A percentile compares a stretch with the other conserved stretches of the same genome.
Conservation (phyloP, 2,888 invertebrate species). For the Linyphia triangularis region DNA sequence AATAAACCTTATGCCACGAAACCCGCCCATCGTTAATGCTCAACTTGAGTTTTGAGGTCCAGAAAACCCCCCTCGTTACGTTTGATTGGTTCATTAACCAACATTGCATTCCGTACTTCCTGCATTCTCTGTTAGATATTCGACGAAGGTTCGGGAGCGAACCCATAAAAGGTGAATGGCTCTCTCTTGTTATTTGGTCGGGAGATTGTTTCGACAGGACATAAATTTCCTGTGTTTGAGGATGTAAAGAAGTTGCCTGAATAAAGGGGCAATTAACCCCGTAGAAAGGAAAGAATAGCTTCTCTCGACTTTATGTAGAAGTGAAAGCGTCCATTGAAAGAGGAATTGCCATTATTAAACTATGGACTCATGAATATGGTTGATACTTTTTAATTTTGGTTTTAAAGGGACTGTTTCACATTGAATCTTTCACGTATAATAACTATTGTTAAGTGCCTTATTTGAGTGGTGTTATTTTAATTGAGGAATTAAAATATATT, state of each 20-base stretch:
- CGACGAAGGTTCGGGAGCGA: background rate
- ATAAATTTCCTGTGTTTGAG: constrained; percentile 27
- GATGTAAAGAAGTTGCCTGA: background rate
- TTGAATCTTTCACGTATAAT: too few relatives aligned
- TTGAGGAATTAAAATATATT: too few relatives aligned
- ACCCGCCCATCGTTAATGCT: background rate
- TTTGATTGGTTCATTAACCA: constrained; percentile 25
- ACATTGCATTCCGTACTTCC: background rate
- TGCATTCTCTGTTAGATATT: background rate
- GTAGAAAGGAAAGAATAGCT: background rate
- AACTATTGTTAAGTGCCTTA: too few relatives aligned
- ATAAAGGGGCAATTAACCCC: constrained; percentile 23
- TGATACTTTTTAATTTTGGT: too few relatives aligned
- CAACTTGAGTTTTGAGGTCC: constrained; percentile 8
- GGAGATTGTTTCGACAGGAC: constrained; percentile 25
- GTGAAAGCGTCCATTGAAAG: too few relatives aligned
- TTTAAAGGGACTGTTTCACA: too few relatives aligned
- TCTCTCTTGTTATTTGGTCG: constrained; percentile 10
- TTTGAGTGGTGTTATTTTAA: too few relatives aligned
- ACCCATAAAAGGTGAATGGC: constrained; percentile 31
- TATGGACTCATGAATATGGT: too few relatives aligned
- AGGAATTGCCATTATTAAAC: background rate
- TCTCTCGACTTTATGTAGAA: background rate
- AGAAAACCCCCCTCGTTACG: background rate
- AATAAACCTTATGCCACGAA: background rate